These are phyloP conservation scores for Cervus canadensis DNA, from an alignment of 2,113 vertebrate species.

Conservation along the genomic window DNA sequence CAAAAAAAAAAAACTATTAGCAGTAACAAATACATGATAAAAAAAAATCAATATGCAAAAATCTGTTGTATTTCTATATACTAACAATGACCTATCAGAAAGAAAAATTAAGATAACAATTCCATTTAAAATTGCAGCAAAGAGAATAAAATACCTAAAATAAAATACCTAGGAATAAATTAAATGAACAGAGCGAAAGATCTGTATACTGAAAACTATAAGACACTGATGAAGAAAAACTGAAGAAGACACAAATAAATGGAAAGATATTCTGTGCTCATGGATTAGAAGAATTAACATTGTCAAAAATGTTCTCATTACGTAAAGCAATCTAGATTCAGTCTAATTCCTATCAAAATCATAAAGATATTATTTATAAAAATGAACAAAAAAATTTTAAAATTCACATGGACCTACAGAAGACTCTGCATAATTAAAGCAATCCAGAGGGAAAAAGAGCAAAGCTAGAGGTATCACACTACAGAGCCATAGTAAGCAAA, in stretches of 20 bases:
- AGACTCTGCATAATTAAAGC: not conserved
- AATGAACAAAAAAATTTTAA: not conserved
- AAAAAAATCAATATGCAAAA: not conserved
- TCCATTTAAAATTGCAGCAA: not conserved
- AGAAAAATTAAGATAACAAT: not conserved
- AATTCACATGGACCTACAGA: not conserved
- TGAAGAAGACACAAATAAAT: not conserved
- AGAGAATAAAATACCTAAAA: not conserved
- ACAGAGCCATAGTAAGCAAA: not conserved
- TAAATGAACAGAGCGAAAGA: not conserved
- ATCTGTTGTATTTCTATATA: not conserved
- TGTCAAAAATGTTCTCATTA: not conserved
- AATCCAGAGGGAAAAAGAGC: not conserved
- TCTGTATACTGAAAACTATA: not conserved
- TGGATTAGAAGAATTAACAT: not conserved
- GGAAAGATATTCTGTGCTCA: not conserved
- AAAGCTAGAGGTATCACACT: not conserved
- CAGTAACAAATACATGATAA: not conserved
- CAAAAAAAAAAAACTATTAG: not conserved
- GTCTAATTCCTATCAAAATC: not conserved
- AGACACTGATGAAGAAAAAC: not conserved
- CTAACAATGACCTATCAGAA: not conserved
- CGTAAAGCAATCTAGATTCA: not conserved
- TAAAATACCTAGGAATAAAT: not conserved
- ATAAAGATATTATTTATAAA: not conserved